Conservation (phyloP, 2,888 invertebrate genomes). For the Dasysyrphus albostriatus region DNA sequence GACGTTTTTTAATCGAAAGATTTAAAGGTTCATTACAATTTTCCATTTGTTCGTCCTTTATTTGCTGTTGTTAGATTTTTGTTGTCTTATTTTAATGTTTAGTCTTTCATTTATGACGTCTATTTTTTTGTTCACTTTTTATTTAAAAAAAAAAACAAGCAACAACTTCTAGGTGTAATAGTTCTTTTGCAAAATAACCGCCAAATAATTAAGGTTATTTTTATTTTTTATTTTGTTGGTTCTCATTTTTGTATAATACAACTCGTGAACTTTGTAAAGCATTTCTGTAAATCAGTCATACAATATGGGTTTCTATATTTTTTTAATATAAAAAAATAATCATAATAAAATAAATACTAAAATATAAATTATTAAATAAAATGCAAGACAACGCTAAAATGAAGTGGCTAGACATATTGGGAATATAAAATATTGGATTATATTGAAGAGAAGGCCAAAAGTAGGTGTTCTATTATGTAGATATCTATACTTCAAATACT, state of each 20-base stretch:
- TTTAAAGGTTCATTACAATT: constrained; percentile 83
- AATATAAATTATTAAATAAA: not conserved
- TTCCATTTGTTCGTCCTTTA: constrained; percentile 77
- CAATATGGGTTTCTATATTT: not conserved
- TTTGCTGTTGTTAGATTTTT: constrained; percentile 30
- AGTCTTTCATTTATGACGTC: not conserved
- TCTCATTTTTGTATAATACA: not conserved
- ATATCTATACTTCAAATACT: too few relatives aligned
- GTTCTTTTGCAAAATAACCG: not conserved
- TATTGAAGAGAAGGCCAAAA: too few relatives aligned
- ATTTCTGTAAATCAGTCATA: constrained; percentile 2
- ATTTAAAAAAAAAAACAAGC: not conserved
- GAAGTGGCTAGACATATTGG: too few relatives aligned
- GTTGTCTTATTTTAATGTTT: not conserved
- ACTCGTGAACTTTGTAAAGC: not conserved
- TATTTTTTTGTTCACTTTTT: not conserved
- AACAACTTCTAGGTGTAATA: not conserved
- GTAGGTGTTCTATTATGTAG: too few relatives aligned
- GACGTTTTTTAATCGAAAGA: constrained; percentile 85
- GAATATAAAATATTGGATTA: too few relatives aligned
- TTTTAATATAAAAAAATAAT: not conserved
- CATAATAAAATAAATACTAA: not conserved
- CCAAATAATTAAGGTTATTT: not conserved
- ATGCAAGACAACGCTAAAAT: too few relatives aligned
- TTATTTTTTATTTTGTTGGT: not conserved